Evolutionary conservation across 1,140 invertebrate genomes (phyloP), one percentile per base, ranked within the genome.

Genomic region (Fopius arisanus): DNA sequence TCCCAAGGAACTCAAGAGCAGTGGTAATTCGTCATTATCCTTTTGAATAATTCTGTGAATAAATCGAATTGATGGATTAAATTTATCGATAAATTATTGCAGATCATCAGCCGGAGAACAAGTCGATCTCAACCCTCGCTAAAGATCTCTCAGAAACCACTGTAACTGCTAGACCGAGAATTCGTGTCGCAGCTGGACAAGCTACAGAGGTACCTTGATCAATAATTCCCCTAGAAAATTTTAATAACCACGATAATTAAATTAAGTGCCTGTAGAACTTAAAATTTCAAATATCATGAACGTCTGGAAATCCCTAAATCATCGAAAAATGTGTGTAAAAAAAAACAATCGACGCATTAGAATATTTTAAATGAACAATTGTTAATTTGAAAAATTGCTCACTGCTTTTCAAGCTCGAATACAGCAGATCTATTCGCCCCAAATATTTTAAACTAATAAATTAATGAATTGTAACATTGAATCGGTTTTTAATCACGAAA

Each of bases 161-260:
- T 51, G 19, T 67, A 43, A 41, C 76, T 67, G 77, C 74, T 65
- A 83, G 78, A 82, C 80, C 76, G 77, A 77, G 80, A 33, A 69
- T 70, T 48, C 79, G 83, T 69, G 70, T 79, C 72, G 48, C 79
- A 66, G 77, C 77, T 78, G 70, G 78, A 73, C 82, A 85, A 75
- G 72, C 78, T 68, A 80, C 81, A 79, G 86, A 88, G 86, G 86
- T 88, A 88, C 78, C n/a, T 48, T 48, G 16, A 86, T 43, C 75
- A 79, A n/a, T 67, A 80, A 48, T 48, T 48, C 43, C 7, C 43
- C 43, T 48, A 82, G 67, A 63, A 67, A 28, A 43, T 70, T 59
- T 41, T 40, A 33, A 31, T 16, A 33, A 66, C 4, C 4, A 14
- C 31, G n/a, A 31, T 29, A 4, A 31, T 23, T 16, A 9, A 62